phyloP scores from a whole-genome alignment of 1,140 invertebrate genomes.

The Macrotrachela quadricornifera region DNA sequence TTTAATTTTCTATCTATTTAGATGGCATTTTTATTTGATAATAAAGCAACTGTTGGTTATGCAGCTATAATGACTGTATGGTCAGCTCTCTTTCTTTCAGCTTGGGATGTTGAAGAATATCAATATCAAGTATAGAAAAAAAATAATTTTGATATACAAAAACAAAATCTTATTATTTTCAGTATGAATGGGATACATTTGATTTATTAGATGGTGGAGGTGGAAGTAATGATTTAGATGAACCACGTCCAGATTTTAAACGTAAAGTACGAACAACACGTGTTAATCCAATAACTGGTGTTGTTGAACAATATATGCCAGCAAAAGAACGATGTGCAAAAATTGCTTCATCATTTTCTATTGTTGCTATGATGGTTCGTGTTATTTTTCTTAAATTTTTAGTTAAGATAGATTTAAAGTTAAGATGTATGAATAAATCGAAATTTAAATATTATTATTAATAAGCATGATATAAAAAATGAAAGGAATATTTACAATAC shows the following conservation, averaged over 20 bases:
- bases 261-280: background rate
- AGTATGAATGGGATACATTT: no score
- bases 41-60: slow-evolving; percentile 82
- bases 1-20: no score
- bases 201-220: no score
- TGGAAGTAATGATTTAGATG: no score
- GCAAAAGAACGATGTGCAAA: background rate
- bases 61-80: slow-evolving; percentile 82
- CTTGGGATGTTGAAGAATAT: background rate
- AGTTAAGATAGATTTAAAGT: slow-evolving; percentile 42
- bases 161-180: no score
- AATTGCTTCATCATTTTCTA: background rate
- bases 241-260: slow-evolving; percentile 5
- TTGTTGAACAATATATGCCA: background rate
- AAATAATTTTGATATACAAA: no score
- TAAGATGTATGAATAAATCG: no score
- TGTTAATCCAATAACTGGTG: slow-evolving; percentile 6
- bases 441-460: no score
- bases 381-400: background rate
- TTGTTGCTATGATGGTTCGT: background rate
- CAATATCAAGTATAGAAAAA: no score
- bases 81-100: slow-evolving; percentile 9
- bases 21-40: slow-evolving; percentile 21
- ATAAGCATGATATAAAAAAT: no score
- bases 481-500: no score